Percentiles rank a stretch among this genome's conserved stretches.
Evolutionary conservation across 2,113 vertebrate species (phyloP).

Genomic region (Cnemophilus loriae): DNA sequence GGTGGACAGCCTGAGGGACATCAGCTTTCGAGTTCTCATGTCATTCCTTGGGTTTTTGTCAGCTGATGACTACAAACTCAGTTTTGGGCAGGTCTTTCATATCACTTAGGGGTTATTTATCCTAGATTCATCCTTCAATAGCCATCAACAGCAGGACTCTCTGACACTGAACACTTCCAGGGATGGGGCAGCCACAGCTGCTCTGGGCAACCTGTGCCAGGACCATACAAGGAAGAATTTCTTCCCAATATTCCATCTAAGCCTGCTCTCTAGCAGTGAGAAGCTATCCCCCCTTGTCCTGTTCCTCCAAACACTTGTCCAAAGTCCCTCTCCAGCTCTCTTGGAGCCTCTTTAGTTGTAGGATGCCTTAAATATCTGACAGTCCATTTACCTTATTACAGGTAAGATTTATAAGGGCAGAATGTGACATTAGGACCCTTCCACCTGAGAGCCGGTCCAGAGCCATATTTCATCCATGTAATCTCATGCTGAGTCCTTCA

Average conservation of each 20-base stretch:
- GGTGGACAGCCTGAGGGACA: not conserved
- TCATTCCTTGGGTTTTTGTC: not conserved
- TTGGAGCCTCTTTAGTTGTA: not conserved
- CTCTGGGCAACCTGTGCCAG: not conserved
- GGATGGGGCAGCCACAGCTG: not conserved
- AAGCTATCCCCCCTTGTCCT: not conserved
- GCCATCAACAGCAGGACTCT: not conserved
- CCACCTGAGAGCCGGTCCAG: too few relatives aligned
- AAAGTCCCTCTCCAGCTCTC: not conserved
- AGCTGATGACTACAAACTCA: not conserved
- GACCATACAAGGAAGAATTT: not conserved
- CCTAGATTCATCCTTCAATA: not conserved
- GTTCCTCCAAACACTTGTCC: not conserved
- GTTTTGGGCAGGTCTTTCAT: not conserved
- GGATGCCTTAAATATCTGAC: not conserved
- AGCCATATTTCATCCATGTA: fast-evolving
- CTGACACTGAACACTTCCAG: not conserved
- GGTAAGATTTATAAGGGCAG: not conserved
- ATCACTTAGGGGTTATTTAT: not conserved
- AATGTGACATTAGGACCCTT: not conserved
- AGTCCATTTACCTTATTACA: not conserved
- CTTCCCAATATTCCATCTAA: not conserved
- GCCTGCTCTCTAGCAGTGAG: not conserved
- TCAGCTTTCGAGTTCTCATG: not conserved
- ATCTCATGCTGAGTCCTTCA: not conserved